Conservation (phyloP, 1,140 invertebrate species). For the Nixonia krombeini region DNA sequence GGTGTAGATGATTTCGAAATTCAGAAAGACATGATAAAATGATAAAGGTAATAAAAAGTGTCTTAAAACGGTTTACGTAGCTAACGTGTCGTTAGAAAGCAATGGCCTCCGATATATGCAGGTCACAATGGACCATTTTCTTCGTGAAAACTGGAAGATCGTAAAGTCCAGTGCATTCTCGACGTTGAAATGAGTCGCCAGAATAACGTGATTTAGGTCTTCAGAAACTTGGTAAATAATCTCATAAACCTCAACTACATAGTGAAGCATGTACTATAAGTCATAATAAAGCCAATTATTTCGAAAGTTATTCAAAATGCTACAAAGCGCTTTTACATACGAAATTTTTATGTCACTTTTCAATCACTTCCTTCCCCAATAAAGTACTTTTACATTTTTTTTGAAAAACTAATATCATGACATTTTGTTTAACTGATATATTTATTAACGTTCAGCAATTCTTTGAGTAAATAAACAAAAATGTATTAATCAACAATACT, state of each 20-base stretch:
- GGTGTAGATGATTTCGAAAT: not conserved
- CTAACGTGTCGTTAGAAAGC: conserved; percentile 1
- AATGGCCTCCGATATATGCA: not conserved
- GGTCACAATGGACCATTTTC: conserved; percentile 3
- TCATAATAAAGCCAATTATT: not conserved
- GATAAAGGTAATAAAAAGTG: not conserved
- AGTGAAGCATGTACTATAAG: not conserved
- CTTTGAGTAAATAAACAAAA: too few relatives aligned
- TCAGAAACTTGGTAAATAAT: conserved; percentile 2
- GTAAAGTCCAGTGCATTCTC: conserved; percentile 7
- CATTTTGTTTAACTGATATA: too few relatives aligned
- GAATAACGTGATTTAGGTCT: conserved; percentile 5
- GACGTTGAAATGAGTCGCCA: not conserved
- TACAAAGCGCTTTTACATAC: not conserved
- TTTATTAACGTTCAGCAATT: too few relatives aligned
- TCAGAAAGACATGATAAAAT: not conserved
- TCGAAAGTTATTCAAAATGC: not conserved
- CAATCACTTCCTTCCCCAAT: not conserved
- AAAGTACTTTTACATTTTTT: too few relatives aligned
- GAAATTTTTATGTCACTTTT: not conserved
- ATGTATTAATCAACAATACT: too few relatives aligned
- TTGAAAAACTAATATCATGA: too few relatives aligned
- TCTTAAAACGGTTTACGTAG: conserved; percentile 1
- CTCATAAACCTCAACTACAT: conserved; percentile 3
- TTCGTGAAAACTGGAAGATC: not conserved